phyloP scores from a whole-genome alignment of 2,113 vertebrate genomes.

The Megaceryle maxima region DNA sequence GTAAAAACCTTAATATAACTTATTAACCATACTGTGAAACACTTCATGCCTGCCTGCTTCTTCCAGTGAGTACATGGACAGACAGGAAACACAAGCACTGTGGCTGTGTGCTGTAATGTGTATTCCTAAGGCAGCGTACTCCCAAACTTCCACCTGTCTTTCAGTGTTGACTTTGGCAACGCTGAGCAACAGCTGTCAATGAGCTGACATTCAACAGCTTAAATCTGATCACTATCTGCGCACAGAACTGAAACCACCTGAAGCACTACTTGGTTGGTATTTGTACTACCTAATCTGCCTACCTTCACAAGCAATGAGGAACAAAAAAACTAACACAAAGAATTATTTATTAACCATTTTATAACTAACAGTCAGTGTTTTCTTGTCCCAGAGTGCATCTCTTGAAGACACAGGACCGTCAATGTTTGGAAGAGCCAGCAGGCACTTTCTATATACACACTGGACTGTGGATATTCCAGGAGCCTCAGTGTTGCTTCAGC shows the following conservation, averaged over 20 bases:
- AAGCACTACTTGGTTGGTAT: neutral
- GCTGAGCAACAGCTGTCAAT: neutral
- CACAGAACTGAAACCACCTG: neutral
- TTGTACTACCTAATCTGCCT: neutral
- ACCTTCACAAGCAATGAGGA: neutral
- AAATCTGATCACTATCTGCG: neutral
- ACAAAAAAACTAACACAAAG: neutral
- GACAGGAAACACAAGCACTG: neutral
- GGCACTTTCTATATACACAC: neutral
- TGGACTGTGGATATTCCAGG: neutral
- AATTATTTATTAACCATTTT: conserved; percentile 49
- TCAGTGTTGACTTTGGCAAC: neutral
- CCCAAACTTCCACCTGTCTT: neutral
- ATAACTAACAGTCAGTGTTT: conserved; percentile 16
- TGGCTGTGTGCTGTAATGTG: neutral
- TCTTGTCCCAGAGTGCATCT: neutral
- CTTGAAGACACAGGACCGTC: neutral
- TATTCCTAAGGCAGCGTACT: neutral
- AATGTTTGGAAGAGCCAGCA: neutral
- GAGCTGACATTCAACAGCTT: neutral
- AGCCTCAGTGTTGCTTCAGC: conserved; percentile 47
- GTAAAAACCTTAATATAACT: neutral
- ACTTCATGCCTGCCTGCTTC: neutral
- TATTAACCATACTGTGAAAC: neutral
- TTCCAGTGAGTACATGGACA: neutral